Conservation (phyloP, 53 echinoderm and acorn worm species). For the Zoroaster sp. region DNA sequence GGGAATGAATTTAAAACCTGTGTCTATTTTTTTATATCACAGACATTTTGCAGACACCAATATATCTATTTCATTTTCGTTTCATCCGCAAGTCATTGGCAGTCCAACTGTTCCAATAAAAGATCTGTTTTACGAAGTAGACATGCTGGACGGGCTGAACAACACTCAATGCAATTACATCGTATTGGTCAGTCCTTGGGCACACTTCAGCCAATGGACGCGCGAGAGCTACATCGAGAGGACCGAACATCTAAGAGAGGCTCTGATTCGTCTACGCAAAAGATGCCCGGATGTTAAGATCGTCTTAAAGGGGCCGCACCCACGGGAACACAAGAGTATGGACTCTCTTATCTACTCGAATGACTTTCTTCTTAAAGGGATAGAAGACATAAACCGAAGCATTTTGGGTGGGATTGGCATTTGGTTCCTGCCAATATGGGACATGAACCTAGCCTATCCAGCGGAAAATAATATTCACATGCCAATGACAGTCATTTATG, state of each 20-base stretch:
- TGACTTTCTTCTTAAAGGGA: conserved; percentile 1
- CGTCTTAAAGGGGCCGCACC: conserved; percentile 64
- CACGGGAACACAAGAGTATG: not conserved
- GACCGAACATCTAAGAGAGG: conserved; percentile 28
- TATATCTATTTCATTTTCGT: conserved; percentile 14
- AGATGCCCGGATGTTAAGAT: conserved; percentile 54
- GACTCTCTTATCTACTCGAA: not conserved
- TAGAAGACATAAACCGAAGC: not conserved
- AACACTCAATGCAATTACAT: conserved; percentile 47
- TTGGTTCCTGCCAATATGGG: conserved; percentile 34
- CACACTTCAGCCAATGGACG: conserved; percentile 68
- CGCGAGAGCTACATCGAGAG: conserved; percentile 53
- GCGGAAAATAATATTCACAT: not conserved
- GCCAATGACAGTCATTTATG: not conserved
- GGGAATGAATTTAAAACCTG: not conserved
- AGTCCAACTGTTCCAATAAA: not conserved
- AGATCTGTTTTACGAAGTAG: conserved; percentile 50
- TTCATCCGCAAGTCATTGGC: conserved; percentile 60
- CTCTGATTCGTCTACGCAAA: conserved; percentile 12
- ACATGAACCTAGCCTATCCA: conserved; percentile 34
- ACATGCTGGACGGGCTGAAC: conserved; percentile 46
- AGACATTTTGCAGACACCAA: not conserved
- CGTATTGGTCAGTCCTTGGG: conserved; percentile 60
- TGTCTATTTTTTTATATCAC: not conserved
- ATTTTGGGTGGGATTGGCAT: not conserved